Evolutionary conservation across 2,888 invertebrate genomes (phyloP), one percentile per base, ranked within the genome.

Genomic region (Nephrocerus scutellatus): DNA sequence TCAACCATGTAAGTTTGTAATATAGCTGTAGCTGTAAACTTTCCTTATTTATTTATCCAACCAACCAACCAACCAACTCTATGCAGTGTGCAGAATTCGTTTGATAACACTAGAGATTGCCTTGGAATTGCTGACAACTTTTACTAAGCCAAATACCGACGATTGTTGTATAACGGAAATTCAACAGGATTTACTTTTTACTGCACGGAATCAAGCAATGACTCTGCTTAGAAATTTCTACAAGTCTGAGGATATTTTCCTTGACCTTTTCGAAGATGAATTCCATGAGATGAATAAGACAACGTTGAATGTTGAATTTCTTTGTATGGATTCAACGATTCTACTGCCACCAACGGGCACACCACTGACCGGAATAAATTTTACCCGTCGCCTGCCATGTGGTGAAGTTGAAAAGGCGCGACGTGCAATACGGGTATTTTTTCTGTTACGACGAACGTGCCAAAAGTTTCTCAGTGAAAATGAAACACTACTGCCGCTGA

Each of bases 191-290:
- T 68, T 76, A 53, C 72, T 87, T 51, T 76, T 86, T 66, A 70
- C 81, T 57, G 80, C 84, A 4, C 76, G 79, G 51, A 82, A 83
- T 58, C 84, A 87, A 60, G 85, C 90, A 50, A 88, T 89, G 34
- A 79, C 85, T 1, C 73, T 88, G 20, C 76, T 96, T 10, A 74
- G 90, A 31, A 91, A 88, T 72, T 93, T 90, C 70, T 95, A 92
- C 69, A 95, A 93, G 77, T 88, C 89, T 54, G 96, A 97, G 70
- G 96, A 97, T 60, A 92, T 97, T 55, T 98, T 98, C 70, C 72
- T 97, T 41, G 97, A 98, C 64, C 87, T 98, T 80, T 98, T 98
- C 66, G 97, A 98, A 70, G 93, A 96, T 66, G 97, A 98, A 57
- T 92, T 88, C 68, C 85, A 84, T 60, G 92, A 95, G 69, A 87